phyloP scores from a whole-genome alignment of 2,797 vertebrate genomes.

The Neosalanx taihuensis region DNA sequence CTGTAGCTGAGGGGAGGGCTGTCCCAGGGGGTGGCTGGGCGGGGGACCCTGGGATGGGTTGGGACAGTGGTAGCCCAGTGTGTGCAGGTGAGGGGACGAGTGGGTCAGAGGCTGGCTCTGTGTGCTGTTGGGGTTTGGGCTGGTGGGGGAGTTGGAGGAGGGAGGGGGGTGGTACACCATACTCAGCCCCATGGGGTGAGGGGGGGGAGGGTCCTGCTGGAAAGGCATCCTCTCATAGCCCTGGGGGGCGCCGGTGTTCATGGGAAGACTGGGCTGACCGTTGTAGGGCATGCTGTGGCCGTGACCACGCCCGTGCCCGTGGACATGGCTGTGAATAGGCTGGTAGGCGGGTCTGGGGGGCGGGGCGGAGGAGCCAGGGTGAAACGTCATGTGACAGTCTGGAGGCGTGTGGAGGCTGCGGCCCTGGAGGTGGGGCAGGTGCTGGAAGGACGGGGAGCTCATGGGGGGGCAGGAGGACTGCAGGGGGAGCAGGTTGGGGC shows the following conservation, averaged over 20 bases:
- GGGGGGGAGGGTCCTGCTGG: conserved; percentile 80
- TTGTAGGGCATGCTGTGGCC: conserved; percentile 76
- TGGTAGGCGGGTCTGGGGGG: conserved; percentile 81
- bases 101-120: conserved; percentile 78
- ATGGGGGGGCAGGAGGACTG: conserved; percentile 75
- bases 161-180: conserved; percentile 83
- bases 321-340: conserved; percentile 74
- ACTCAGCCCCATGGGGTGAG: conserved; percentile 81
- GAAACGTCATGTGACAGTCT: conserved; percentile 91
- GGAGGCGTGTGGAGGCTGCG: conserved; percentile 80
- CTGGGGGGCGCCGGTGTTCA: conserved; percentile 78
- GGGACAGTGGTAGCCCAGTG: conserved; percentile 83
- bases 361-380: conserved; percentile 70
- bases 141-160: conserved; percentile 65
- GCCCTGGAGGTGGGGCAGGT: conserved; percentile 86
- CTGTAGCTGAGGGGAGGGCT: conserved; percentile 82
- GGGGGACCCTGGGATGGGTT: conserved; percentile 75
- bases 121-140: conserved; percentile 66
- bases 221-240: conserved; percentile 85
- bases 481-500: conserved; percentile 76
- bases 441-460: conserved; percentile 84
- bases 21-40: conserved; percentile 74
- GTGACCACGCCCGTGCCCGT: conserved; percentile 41
- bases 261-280: conserved; percentile 84
- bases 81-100: conserved; percentile 79